Evolutionary conservation across 1,140 invertebrate genomes (phyloP), one percentile per base, ranked within the genome.

Genomic region (Aphidius gifuensis): DNA sequence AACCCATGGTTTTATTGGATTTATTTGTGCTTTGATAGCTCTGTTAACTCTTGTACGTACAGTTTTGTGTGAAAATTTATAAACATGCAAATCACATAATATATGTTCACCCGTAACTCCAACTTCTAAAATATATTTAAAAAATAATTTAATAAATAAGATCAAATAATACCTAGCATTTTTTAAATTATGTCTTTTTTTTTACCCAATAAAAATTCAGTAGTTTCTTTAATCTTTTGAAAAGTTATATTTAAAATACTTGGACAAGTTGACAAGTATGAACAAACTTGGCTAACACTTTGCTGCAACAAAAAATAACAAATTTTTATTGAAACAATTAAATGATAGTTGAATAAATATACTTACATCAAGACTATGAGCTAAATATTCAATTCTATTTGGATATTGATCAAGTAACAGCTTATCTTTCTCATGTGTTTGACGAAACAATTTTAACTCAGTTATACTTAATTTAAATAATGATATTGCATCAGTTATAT

Each of bases 321-420:
- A 46, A 9, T 11, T 6, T 38, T 45, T 21, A 49, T 49, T 47
- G 3, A 49, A 49, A 42, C 38, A 45, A 16, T 3, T 45, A 11
- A 46, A 38, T 9, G 16, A 16, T 16, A 38, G 11, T 3, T 48
- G 0, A 21, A 38, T n/a, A 61, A 44, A 51, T 46, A 53, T 43
- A 60, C 16, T 49, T 50, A 66, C 64, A 1, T 62, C 16, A 16
- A 66, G 39, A 61, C 44, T 58, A 11, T 58, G 50, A 9, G 59
- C 43, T 21, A 66, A 59, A 40, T 66, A 66, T n/a, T 42, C 9
- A 9, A 66, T 55, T 59, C 62, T 44, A 39, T 54, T 66, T 9
- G 21, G 21, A 21, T 51, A 39, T 39, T 51, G n/a, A 8, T 53
- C 47, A 11, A 61, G 9, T 16, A 56, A 8, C 40, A 9, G 48